Percentiles rank a stretch among this genome's conserved stretches.
phyloP scores from a whole-genome alignment of 2,797 vertebrate species.

The Tangara arthus region DNA sequence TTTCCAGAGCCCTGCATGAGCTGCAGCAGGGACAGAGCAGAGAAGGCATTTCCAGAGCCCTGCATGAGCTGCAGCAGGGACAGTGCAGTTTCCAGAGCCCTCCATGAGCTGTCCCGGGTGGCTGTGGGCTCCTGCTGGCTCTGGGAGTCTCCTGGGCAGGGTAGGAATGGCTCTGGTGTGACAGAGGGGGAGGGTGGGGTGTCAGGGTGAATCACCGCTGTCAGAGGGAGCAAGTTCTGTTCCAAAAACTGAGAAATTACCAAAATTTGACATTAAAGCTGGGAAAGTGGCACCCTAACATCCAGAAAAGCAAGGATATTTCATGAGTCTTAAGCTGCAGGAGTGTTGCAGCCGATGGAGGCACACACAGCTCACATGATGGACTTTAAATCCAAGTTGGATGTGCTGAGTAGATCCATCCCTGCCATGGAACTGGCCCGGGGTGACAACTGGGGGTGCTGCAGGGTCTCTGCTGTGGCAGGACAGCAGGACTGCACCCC shows the following conservation, averaged over 20 bases:
- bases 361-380: rapidly evolving
- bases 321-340: not conserved
- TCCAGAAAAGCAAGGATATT: not conserved
- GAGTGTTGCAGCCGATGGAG: not conserved
- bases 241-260: not conserved
- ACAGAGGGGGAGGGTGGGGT: not conserved
- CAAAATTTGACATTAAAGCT: not conserved
- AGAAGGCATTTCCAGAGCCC: not conserved
- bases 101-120: rapidly evolving
- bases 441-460: not conserved
- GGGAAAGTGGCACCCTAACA: not conserved
- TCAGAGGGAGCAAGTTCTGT: not conserved
- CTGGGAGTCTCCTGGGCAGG: not conserved
- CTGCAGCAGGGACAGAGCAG: no score
- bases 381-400: rapidly evolving
- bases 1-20: no score
- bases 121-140: not conserved
- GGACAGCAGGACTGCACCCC: not conserved
- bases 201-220: not conserved
- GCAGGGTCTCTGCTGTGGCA: rapidly evolving
- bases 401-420: not conserved
- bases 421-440: not conserved
- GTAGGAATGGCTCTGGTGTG: not conserved
- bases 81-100: rapidly evolving
- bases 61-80: not conserved